These are phyloP conservation scores for Zaprionus africanus DNA, from an alignment of 1,140 invertebrate species.

Conservation along the genomic window DNA sequence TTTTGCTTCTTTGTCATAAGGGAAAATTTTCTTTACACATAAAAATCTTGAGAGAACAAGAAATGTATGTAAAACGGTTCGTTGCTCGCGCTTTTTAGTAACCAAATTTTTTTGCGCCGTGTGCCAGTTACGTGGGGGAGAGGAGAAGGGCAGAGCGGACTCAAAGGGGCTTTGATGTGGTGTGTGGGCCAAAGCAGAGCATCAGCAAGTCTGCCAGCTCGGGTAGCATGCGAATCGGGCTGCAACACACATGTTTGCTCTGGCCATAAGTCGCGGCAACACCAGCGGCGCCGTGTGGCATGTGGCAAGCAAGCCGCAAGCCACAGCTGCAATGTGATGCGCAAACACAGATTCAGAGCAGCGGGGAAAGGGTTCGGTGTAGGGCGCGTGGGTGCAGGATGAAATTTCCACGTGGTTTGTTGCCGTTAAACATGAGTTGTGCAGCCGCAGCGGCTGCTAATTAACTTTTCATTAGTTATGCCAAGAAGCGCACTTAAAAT, in stretches of 20 bases:
- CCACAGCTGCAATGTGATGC: conserved; percentile 29
- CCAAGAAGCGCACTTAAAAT: conserved; percentile 52
- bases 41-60: conserved; percentile 33
- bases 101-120: conserved; percentile 2
- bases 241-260: conserved; percentile 52
- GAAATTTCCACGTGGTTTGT: conserved; percentile 31
- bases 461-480: conserved; percentile 75
- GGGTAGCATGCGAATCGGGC: not conserved
- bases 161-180: conserved; percentile 9
- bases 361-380: not conserved
- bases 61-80: conserved; percentile 29
- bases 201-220: conserved; percentile 1
- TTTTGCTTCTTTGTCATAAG: conserved; percentile 63
- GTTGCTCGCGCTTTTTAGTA: conserved; percentile 37
- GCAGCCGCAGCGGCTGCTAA: conserved; percentile 51
- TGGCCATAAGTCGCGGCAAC: conserved; percentile 52
- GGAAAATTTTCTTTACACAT: conserved; percentile 66
- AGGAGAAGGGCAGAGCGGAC: not conserved
- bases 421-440: conserved; percentile 10
- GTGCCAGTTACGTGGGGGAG: not conserved
- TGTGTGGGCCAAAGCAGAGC: not conserved
- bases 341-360: not conserved
- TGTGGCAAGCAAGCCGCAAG: conserved; percentile 24
- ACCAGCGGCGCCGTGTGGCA: not conserved
- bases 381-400: not conserved